Base-by-base conservation (phyloP, 2,797 vertebrate species). In the Philypnodon macrostomus region DNA sequence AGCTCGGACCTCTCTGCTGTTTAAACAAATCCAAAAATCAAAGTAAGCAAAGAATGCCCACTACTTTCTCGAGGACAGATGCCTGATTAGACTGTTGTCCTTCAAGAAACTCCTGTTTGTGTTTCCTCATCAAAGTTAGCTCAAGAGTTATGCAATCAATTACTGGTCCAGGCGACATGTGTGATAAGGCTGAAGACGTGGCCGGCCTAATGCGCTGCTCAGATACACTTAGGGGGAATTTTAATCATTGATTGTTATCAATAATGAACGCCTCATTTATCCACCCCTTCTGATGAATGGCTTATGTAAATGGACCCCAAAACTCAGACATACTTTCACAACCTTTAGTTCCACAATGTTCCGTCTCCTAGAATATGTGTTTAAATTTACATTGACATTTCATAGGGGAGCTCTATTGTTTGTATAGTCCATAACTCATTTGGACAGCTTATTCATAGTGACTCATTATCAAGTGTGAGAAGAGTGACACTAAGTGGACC, bases 271-370 rank as follows among this genome's bases (percentile, higher is more conserved):
- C 15, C 53, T 65, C 24, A 21, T 60, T 70, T 63, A 49, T 78
- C 67, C 57, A 49, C 41, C 52, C 59, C 23, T 57, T 53, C 40
- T 75, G 71, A 84, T 77, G 39, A 71, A 72, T 80, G 67, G 48
- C 10, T 65, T 74, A 50, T 73, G 63, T 58, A 69, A 69, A 73
- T 58, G 31, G 14, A 34, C 2, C 18, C 9, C 31, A 42, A 54
- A 33, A 37, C 34, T 5, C 26, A 34, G 13, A 21, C 4, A 16
- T 0, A 2, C 10, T 32, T 24, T 41, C 10, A n/a, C 10, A 26
- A 5, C 21, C 23, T 41, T 7, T 26, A 10, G 15, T 40, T 24
- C 7, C 23, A 26, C 39, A 15, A 41, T 11, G 24, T 13, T 4
- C 23, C 14, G 1, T 29, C 9, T 29, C 10, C 10, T 12, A 29